Base-by-base conservation (phyloP, 2,888 invertebrate species). In the Acleris cristana region DNA sequence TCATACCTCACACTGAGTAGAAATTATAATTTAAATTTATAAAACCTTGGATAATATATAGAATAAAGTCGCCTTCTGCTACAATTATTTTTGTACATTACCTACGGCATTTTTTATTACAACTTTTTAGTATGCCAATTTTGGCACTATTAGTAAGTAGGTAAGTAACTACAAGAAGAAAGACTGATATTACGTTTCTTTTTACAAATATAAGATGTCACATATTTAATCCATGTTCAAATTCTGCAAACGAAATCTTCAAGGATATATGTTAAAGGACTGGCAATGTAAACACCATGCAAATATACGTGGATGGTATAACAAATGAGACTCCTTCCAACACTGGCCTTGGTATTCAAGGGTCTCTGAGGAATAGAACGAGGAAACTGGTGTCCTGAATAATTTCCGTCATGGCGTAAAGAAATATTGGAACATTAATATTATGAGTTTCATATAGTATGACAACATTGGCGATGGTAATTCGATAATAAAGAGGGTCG, bases 401-500 rank as follows among this genome's bases (percentile, higher is more conserved):
- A 60, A 45, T 45, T 53, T 19, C 52, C 44, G 5, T 26, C 48
- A 21, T 26, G 48, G 26, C 48, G 48, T 54, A 14, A 18, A 40
- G 14, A 54, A 26, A 59, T 10, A 40, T 49, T 40, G 8, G 16
- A 53, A 65, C 18, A 48, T 55, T 55, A 63, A n/a, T 19, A 54
- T 49, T 56, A 44, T 3, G 21, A 48, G 23, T 57, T 60, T 21
- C 61, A 61, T 61, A 56, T 61, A 44, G 55, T 65, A 66, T 45
- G 62, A 48, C 52, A 63, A 34, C 34, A 53, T 51, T 59, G 63
- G 54, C 57, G 74, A 77, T 74, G 72, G 72, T 78, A 75, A 80
- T 77, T 71, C 73, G 72, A 76, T 76, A 74, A 74, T 74, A 78
- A 77, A 76, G 71, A 74, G 75, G 73, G 72, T 72, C 71, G 72